These are phyloP conservation scores for Sebastes taczanowskii DNA, from an alignment of 2,797 vertebrate species.

Conservation along the genomic window DNA sequence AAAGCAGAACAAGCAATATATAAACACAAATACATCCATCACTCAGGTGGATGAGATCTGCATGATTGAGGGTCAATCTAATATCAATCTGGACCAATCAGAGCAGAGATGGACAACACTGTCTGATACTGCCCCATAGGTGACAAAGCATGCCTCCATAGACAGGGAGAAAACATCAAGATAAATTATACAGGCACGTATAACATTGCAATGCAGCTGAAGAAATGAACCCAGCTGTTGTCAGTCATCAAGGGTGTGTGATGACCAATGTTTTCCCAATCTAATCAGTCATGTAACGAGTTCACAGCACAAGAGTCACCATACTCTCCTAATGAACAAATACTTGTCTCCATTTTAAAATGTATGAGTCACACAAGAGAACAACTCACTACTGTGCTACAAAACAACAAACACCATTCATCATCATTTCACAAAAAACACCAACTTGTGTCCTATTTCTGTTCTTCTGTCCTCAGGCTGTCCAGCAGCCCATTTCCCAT, in stretches of 20 bases:
- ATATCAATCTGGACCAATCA: not conserved
- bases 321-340: not conserved
- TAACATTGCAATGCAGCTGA: not conserved
- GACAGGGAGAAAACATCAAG: not conserved
- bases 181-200: not conserved
- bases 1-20: too few relatives aligned
- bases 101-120: not conserved
- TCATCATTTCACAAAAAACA: conserved; percentile 3
- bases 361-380: conserved; percentile 1
- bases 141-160: not conserved
- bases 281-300: not conserved
- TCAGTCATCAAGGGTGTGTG: not conserved
- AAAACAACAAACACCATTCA: not conserved
- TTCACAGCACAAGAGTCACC: not conserved
- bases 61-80: too few relatives aligned
- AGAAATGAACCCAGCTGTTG: not conserved
- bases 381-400: not conserved
- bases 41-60: too few relatives aligned
- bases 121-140: not conserved
- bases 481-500: conserved; percentile 83
- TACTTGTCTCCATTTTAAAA: not conserved
- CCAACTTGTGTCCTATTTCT: conserved; percentile 25
- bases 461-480: conserved; percentile 73
- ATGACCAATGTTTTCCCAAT: not conserved
- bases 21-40: too few relatives aligned